Base-by-base conservation (phyloP, 2,113 vertebrate species). In the Notechis scutatus region DNA sequence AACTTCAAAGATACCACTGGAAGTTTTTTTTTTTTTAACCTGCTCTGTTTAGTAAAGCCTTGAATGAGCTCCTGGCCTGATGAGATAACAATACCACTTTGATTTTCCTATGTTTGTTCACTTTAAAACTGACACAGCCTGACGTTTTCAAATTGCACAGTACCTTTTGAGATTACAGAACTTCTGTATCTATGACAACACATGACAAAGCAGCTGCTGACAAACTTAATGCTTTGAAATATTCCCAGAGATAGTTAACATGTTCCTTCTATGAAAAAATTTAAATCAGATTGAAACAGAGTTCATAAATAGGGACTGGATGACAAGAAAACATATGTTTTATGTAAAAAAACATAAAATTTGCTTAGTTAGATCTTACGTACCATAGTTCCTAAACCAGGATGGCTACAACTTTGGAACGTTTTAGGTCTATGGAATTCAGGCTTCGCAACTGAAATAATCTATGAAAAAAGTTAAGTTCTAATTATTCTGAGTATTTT, bases 1-100 rank as follows among this genome's bases (percentile, higher is more conserved):
- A 97, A 96, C 97, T 97, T 98, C 97, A 97, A 98, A 98, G 97
- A 93, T 88, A 55, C 91, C 47, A 95, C 92, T 93, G 94, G 90
- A 96, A 97, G 96, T 96, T 95, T 96, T 95, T 95, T 95, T 95
- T 97, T 96, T 97, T 95, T 95, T 95, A 96, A 69, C 95, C 94
- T 57, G 96, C 90, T 93, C 94, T 93, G 88, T 91, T 87, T 9
- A 92, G 92, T 95, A 95, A 92, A 96, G 96, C 92, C 94, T 92
- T 92, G 93, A 96, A 93, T 96, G 93, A 92, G 92, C 96, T 97
- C 95, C 97, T 98, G 97, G 93, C 94, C 94, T 93, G 95, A 94
- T 56, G 94, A 97, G 97, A 97, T 97, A 98, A 97, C 85, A 91
- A 94, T 87, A 2, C 26, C 4, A 94, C 97, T 97, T 97, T 97